Percentiles rank a stretch among this genome's conserved stretches.
phyloP scores from a whole-genome alignment of 1,140 invertebrate genomes.

The Neotoxoptera formosana region DNA sequence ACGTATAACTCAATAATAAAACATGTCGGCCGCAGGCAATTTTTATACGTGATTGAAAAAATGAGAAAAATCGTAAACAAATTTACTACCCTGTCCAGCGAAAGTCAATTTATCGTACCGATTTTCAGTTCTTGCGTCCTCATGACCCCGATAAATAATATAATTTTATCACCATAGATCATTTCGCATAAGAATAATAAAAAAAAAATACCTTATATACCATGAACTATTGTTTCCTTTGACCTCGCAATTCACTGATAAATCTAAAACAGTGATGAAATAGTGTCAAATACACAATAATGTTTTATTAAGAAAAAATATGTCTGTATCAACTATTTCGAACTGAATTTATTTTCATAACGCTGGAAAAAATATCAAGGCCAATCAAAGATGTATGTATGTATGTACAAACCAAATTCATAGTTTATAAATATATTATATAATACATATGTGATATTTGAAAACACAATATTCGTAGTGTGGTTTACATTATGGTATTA shows the following conservation, averaged over 20 bases:
- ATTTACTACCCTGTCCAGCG: background rate
- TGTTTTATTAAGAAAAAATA: background rate
- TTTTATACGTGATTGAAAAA: background rate
- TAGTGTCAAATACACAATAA: background rate
- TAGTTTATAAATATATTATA: background rate
- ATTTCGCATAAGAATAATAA: background rate
- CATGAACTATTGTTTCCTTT: background rate
- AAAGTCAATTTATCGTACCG: conserved; percentile 6
- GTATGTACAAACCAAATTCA: background rate
- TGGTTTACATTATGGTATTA: background rate
- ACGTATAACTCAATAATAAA: background rate
- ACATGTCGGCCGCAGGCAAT: conserved; percentile 8
- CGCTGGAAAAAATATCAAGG: background rate
- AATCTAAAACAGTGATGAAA: background rate
- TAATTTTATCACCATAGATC: background rate
- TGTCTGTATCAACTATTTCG: background rate
- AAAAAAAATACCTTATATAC: background rate
- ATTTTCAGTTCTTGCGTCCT: background rate
- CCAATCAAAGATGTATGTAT: background rate
- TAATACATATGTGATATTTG: background rate
- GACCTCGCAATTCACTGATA: background rate
- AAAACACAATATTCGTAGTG: background rate
- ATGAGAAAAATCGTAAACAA: conserved; percentile 11
- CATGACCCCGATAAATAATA: background rate
- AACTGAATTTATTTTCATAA: background rate